A percentile compares a stretch with the other conserved stretches of the same genome.
phyloP scores from a whole-genome alignment of 1,140 invertebrate genomes.

The Heliconius nattereri region DNA sequence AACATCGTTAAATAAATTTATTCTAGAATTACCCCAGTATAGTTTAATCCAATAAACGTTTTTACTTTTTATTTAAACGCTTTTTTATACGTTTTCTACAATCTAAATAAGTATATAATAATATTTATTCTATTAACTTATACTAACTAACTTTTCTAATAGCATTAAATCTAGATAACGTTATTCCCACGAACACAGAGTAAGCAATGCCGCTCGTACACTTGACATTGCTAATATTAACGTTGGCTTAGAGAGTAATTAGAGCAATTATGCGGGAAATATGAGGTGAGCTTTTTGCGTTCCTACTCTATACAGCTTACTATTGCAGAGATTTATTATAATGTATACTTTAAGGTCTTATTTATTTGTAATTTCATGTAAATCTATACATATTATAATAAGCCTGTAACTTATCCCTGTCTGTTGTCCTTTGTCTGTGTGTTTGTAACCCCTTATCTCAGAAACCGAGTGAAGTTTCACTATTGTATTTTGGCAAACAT shows the following conservation, averaged over 20 bases:
- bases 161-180: conserved; percentile 5
- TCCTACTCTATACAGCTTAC: background rate
- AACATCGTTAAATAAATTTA: background rate
- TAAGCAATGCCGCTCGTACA: background rate
- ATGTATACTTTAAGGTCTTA: background rate
- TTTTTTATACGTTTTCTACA: too few species aligned
- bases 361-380: background rate
- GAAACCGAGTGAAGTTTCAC: too few species aligned
- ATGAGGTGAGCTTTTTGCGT: conserved; percentile 5
- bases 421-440: too few species aligned
- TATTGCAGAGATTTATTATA: background rate
- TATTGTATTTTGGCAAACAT: too few species aligned
- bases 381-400: background rate
- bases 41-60: background rate
- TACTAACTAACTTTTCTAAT: background rate
- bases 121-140: background rate
- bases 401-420: too few species aligned
- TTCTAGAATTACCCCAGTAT: background rate
- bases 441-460: too few species aligned
- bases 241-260: conserved; percentile 11
- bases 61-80: background rate
- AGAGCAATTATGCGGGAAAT: conserved; percentile 8
- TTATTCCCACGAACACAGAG: background rate
- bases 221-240: conserved; percentile 14
- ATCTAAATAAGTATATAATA: too few species aligned